A percentile compares a stretch with the other conserved stretches of the same genome.
These are phyloP conservation scores for Himalopsyche kuldschensis DNA, from an alignment of 2,888 invertebrate species.

Conservation along the genomic window DNA sequence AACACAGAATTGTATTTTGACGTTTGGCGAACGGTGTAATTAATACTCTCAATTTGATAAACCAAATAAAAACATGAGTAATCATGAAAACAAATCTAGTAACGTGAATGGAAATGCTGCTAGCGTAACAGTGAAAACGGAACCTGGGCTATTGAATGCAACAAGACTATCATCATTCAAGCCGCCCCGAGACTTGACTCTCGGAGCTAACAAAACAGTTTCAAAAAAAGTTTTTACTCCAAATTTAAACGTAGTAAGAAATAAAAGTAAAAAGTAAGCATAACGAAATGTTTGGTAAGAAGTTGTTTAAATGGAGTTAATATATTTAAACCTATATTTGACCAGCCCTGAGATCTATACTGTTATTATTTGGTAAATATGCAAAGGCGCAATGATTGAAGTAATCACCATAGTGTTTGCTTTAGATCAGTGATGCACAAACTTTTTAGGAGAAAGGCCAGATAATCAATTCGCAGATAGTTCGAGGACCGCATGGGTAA, in stretches of 20 bases:
- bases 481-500: too few species aligned
- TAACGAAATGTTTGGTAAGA: too few species aligned
- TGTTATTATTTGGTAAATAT: too few species aligned
- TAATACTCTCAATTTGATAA: too few species aligned
- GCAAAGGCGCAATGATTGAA: too few species aligned
- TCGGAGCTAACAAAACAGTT: conserved; percentile 54
- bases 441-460: too few species aligned
- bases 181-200: conserved; percentile 60
- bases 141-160: conserved; percentile 14
- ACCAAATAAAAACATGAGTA: conserved; percentile 16
- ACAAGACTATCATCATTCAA: conserved; percentile 56
- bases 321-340: too few species aligned
- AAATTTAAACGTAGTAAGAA: conserved; percentile 63
- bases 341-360: too few species aligned
- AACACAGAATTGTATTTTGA: neutral
- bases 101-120: conserved; percentile 10
- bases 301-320: too few species aligned
- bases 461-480: too few species aligned
- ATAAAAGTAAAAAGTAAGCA: conserved; percentile 59
- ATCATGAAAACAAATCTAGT: conserved; percentile 11
- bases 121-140: conserved; percentile 25
- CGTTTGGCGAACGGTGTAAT: neutral
- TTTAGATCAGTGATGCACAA: too few species aligned
- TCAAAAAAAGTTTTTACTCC: conserved; percentile 64
- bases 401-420: too few species aligned